Evolutionary conservation across 2,797 vertebrate genomes (phyloP), one percentile per base, ranked within the genome.

Genomic region (Cirrhinus molitorella): DNA sequence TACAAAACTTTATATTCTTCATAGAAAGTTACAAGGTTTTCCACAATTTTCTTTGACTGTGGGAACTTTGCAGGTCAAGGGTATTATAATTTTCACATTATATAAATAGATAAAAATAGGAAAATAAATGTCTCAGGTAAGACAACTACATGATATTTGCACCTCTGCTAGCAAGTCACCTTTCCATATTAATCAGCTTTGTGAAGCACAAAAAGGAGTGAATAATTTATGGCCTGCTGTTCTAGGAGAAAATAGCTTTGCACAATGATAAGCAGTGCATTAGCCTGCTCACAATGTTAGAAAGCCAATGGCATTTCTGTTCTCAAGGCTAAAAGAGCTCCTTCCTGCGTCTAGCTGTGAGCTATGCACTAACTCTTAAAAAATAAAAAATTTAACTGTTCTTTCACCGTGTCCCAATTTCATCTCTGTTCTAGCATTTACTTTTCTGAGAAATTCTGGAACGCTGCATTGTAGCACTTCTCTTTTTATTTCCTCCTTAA

Each of bases 211-310:
- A 21, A n/a, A 59, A 49, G 45, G 12, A 53, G 23, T 43, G 80
- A 55, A 85, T 81, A 70, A 86, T 87, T 75, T 73, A 83, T 61
- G 21, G 45, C 55, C 80, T 77, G 53, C 80, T 85, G 68, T 80
- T 72, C 65, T 79, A 47, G 80, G 49, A 79, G 72, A 79, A 85
- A 85, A 86, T 74, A 68, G 76, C 80, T 83, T 80, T 85, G 59
- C 71, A 79, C 83, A 83, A 40, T 81, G 61, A 86, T 88, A 85
- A 85, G 70, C 81, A 81, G 14, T 53, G 31, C 55, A 79, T 85
- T 85, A 83, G 71, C 25, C 63, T 66, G 59, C 45, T 75, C 49
- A 68, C 28, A 9, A 49, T 71, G 68, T 31, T 51, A 85, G 51
- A 85, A 53, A 79, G 70, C 43, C 65, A 83, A 85, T 59, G 31